A percentile compares a stretch with the other conserved stretches of the same genome.
These are phyloP conservation scores for Pygoscelis antarcticus DNA, from an alignment of 2,113 vertebrate genomes.

Conservation along the genomic window DNA sequence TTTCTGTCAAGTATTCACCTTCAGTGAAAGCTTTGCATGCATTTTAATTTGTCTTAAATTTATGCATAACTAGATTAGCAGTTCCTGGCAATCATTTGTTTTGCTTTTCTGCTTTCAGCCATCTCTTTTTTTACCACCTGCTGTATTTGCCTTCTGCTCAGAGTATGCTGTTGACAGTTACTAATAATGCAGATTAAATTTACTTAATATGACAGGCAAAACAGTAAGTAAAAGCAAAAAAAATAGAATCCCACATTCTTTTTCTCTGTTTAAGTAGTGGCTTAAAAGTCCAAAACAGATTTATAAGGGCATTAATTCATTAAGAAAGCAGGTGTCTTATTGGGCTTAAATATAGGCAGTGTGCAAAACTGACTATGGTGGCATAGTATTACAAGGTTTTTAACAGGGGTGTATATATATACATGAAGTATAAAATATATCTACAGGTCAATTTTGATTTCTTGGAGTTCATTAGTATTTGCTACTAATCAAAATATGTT, in stretches of 20 bases:
- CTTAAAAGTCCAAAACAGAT: slow-evolving; percentile 1
- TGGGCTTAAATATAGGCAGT: background rate
- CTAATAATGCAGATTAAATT: slow-evolving; percentile 79
- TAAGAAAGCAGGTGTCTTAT: background rate
- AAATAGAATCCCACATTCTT: slow-evolving; percentile 20
- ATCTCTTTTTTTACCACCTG: slow-evolving; percentile 72
- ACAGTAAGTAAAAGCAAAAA: slow-evolving; percentile 64
- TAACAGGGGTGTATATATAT: background rate
- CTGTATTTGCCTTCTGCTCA: slow-evolving; percentile 76
- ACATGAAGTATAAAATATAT: background rate
- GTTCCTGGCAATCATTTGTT: slow-evolving; percentile 72
- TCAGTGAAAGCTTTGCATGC: slow-evolving; percentile 35
- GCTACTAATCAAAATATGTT: background rate
- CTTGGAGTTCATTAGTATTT: background rate
- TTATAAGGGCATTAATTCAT: slow-evolving; percentile 19
- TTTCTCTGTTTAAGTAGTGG: background rate
- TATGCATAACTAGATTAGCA: slow-evolving; percentile 71
- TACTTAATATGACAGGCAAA: slow-evolving; percentile 71
- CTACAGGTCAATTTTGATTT: background rate
- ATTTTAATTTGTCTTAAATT: slow-evolving; percentile 73
- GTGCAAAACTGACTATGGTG: background rate
- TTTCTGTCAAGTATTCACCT: slow-evolving; percentile 65
- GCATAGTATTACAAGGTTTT: background rate
- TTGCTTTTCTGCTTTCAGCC: slow-evolving; percentile 68
- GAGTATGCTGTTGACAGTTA: slow-evolving; percentile 73